Percentiles rank a stretch among this genome's conserved stretches.
Conservation (phyloP, 2,888 invertebrate genomes). For the Hydropsyche betteni region DNA sequence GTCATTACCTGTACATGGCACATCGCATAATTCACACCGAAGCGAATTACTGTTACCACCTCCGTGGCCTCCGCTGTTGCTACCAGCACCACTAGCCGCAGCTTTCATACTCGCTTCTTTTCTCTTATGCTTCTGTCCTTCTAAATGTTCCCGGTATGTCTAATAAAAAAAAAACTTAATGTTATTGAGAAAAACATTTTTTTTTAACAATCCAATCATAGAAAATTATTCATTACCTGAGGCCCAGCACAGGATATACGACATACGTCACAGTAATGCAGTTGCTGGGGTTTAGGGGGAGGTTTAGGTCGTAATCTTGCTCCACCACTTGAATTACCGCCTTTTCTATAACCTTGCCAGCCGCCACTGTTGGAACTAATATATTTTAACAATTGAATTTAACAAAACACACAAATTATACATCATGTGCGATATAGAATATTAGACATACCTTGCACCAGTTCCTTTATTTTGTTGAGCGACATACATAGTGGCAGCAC, state of each 20-base stretch:
- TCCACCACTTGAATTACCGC: slow-evolving; percentile 59
- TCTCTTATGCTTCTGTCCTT: slow-evolving; percentile 99
- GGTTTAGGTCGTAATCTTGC: slow-evolving; percentile 76
- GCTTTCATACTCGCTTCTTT: slow-evolving; percentile 89
- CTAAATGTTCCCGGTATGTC: slow-evolving; percentile 95
- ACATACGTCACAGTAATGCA: slow-evolving; percentile 99
- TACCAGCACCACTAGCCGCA: slow-evolving; percentile 71
- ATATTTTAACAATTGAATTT: background rate
- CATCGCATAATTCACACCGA: slow-evolving; percentile 97
- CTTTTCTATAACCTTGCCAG: slow-evolving; percentile 71
- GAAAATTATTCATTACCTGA: slow-evolving; percentile 65
- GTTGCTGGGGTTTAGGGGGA: slow-evolving; percentile 89
- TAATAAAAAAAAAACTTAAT: slow-evolving; percentile 54
- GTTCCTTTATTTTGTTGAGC: slow-evolving; percentile 77
- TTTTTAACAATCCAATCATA: background rate
- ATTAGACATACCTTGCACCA: slow-evolving; percentile 60
- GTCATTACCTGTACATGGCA: slow-evolving; percentile 98
- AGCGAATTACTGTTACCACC: slow-evolving; percentile 64
- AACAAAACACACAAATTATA: background rate
- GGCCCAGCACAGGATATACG: slow-evolving; percentile 98
- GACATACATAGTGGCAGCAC: slow-evolving; percentile 94
- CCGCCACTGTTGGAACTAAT: slow-evolving; percentile 41
- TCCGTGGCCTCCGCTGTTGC: slow-evolving; percentile 66
- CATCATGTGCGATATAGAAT: background rate
- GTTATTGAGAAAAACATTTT: slow-evolving; percentile 48